These are phyloP conservation scores for Agapostemon virescens DNA, from an alignment of 2,888 invertebrate genomes.

Conservation along the genomic window DNA sequence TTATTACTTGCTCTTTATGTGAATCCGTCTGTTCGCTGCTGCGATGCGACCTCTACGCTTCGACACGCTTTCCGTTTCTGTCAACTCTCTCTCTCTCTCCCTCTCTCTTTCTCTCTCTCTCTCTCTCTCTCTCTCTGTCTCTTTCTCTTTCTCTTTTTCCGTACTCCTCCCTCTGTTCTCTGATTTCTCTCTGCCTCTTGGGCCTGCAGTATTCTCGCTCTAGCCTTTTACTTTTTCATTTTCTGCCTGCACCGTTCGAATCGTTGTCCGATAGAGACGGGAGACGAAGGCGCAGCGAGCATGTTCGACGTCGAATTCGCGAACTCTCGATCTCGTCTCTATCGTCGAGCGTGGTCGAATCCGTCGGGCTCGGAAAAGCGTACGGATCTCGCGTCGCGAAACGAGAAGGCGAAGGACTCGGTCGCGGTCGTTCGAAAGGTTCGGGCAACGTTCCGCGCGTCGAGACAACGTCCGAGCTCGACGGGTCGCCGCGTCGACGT, in stretches of 20 bases:
- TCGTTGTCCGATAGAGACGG: neutral
- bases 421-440: too few relatives aligned
- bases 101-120: conserved; percentile 67
- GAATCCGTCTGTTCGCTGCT: conserved; percentile 71
- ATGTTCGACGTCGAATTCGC: neutral
- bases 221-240: neutral
- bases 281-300: too few relatives aligned
- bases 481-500: neutral
- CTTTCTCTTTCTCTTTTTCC: neutral
- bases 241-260: conserved; percentile 13
- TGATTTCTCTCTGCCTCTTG: neutral
- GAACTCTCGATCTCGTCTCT: neutral
- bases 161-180: neutral
- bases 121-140: neutral
- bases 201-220: conserved; percentile 7
- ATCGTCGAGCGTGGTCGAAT: neutral
- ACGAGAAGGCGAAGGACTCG: neutral
- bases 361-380: conserved; percentile 1
- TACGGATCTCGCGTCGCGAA: neutral
- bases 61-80: conserved; percentile 51
- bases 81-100: conserved; percentile 80
- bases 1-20: conserved; percentile 48
- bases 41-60: conserved; percentile 66
- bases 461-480: conserved; percentile 9
- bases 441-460: too few relatives aligned